These are phyloP conservation scores for Fregetta grallaria DNA, from an alignment of 2,113 vertebrate species.

Conservation along the genomic window DNA sequence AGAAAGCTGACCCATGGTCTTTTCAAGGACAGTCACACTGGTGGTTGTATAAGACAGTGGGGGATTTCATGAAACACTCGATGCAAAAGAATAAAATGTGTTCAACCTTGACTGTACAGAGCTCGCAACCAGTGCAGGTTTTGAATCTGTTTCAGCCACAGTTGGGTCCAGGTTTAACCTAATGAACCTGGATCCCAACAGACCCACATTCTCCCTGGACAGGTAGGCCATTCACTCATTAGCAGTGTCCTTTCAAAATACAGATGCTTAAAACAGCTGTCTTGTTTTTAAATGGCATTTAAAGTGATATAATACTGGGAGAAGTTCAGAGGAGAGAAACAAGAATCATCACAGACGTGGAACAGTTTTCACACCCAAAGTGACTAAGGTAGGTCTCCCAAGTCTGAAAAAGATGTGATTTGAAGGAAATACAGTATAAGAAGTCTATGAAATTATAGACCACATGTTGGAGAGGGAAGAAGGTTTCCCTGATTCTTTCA, in stretches of 20 bases:
- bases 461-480: background rate
- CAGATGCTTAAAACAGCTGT: background rate
- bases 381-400: background rate
- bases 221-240: background rate
- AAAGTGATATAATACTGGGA: background rate
- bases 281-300: background rate
- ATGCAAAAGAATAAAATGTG: background rate
- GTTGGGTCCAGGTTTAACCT: background rate
- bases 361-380: background rate
- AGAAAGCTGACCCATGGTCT: background rate
- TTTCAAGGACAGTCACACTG: background rate
- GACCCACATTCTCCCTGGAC: background rate
- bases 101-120: background rate
- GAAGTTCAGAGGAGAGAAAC: background rate
- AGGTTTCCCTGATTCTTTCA: background rate
- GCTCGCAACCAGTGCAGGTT: background rate
- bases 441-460: background rate
- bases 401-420: background rate
- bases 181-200: background rate
- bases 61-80: background rate
- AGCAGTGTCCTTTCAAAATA: background rate
- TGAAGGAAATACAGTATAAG: background rate
- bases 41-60: background rate
- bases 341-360: background rate
- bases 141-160: background rate